Base-by-base conservation (phyloP, 2,113 vertebrate genomes). In the Irena cyanogastra region DNA sequence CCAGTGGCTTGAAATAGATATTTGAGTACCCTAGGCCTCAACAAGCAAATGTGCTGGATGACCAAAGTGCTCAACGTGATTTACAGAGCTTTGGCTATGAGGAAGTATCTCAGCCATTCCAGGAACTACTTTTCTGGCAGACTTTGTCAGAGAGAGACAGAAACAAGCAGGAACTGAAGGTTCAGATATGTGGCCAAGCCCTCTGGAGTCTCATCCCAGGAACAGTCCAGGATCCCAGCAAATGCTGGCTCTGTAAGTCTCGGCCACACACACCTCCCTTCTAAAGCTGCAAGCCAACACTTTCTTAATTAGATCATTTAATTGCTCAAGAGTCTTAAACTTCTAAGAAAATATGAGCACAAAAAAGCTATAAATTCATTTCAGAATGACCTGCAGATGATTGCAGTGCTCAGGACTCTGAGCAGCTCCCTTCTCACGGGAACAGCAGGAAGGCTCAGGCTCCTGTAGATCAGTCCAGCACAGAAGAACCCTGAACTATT, bases 171-270 rank as follows among this genome's bases (percentile, higher is more conserved):
- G 66, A 39, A 49, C 63, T 77, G 41, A 52, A 80, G 59, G 64
- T 56, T 59, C 59, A 77, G 47, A 27, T 27, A 15, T 0, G 2
- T 30, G 54, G 17, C 16, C 0, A 2, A 83, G 28, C 22, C 17
- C 52, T 41, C 28, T 53, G 52, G n/a, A 71, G 30, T 21, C 28
- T n/a, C 14, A 47, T 19, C 24, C 64, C 27, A 54, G 35, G 28
- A 66, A 14, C 8, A 61, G 21, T 3, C 47, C 47, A 41, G 13
- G 9, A 12, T 27, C 56, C 17, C 61, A 79, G 44, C 41, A 64
- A 72, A 66, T 16, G 35, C 52, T 70, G 60, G 5, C 84, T 64
- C 84, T 65, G 28, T 11, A 45, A 52, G 49, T 50, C 64, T 47
- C 0, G 4, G 45, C 37, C 77, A 76, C 60, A 76, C 60, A 39